These are phyloP conservation scores for Aphis gossypii DNA, from an alignment of 1,140 invertebrate genomes.

Conservation along the genomic window DNA sequence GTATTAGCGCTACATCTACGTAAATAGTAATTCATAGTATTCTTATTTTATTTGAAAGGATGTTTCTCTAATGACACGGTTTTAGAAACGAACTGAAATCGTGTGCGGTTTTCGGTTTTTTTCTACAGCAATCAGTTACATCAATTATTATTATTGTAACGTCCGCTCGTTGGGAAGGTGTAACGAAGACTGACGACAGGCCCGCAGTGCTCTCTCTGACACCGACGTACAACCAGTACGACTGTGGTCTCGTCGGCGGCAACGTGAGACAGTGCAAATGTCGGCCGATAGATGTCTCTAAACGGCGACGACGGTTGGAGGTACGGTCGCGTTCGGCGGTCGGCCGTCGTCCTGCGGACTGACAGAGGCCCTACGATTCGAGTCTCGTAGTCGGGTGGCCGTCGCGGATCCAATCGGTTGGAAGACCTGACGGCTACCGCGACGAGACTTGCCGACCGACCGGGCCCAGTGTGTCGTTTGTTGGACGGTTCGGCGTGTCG, in stretches of 20 bases:
- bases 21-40: too few relatives aligned
- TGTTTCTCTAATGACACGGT: too few relatives aligned
- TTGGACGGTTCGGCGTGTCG: background rate
- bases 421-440: background rate
- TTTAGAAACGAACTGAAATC: too few relatives aligned
- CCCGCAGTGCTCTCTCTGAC: too few relatives aligned
- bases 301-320: background rate
- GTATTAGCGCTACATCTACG: too few relatives aligned
- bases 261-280: background rate
- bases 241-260: background rate
- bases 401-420: background rate
- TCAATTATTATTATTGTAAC: too few relatives aligned
- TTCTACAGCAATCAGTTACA: too few relatives aligned
- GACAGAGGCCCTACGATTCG: background rate
- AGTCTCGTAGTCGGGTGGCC: accelerated
- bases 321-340: background rate
- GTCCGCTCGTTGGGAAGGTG: too few relatives aligned
- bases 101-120: too few relatives aligned
- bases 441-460: background rate
- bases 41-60: too few relatives aligned
- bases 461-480: background rate
- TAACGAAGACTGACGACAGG: background rate
- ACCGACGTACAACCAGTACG: too few relatives aligned
- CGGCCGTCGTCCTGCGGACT: background rate
- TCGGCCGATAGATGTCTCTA: conserved; percentile 55